Percentiles rank a stretch among this genome's conserved stretches.
Evolutionary conservation across 2,888 invertebrate genomes (phyloP).

Genomic region (Tubulanus polymorphus): DNA sequence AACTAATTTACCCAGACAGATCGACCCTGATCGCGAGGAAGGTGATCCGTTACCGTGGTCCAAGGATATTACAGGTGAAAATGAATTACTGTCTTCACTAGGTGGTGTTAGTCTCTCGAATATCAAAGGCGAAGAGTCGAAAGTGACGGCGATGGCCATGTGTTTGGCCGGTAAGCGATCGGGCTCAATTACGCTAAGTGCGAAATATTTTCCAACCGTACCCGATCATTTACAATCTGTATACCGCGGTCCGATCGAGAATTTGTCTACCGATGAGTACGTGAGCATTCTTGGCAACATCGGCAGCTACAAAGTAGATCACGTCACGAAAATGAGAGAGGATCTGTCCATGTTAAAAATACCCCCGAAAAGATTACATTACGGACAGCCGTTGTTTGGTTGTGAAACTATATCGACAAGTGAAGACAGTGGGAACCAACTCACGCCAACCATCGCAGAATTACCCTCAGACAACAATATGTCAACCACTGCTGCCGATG

Average conservation of each 20-base stretch:
- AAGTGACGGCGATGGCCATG: neutral
- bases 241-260: neutral
- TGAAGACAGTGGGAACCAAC: too few relatives aligned
- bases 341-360: neutral
- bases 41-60: too few relatives aligned
- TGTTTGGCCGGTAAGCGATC: neutral
- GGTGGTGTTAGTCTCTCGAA: neutral
- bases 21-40: neutral
- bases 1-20: neutral
- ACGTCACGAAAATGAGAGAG: neutral
- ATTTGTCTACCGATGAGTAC: neutral
- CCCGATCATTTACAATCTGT: neutral
- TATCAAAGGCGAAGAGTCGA: neutral
- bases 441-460: too few relatives aligned
- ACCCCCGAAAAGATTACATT: constrained; percentile 1
- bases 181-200: neutral
- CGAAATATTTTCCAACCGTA: neutral
- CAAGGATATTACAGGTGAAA: neutral
- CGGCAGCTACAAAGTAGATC: neutral
- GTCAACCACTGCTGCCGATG: neutral
- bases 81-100: neutral
- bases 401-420: too few relatives aligned
- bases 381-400: too few relatives aligned
- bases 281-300: neutral
- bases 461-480: neutral